These are phyloP conservation scores for Linnaemya vulpina DNA, from an alignment of 2,888 invertebrate genomes.

Conservation along the genomic window DNA sequence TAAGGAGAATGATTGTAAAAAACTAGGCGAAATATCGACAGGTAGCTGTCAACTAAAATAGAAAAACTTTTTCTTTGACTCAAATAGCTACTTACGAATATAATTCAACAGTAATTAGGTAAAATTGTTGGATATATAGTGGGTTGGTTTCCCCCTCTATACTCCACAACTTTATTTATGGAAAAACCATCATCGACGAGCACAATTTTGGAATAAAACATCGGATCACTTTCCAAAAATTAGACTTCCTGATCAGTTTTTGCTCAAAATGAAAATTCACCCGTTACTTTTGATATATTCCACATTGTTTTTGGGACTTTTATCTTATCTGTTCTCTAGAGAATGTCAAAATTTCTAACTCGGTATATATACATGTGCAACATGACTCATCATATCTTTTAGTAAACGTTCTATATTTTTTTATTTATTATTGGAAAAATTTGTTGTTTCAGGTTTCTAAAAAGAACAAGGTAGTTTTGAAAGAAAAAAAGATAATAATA, in stretches of 20 bases:
- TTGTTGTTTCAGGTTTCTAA: conserved; percentile 31
- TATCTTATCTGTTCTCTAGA: neutral
- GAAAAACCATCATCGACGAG: too few relatives aligned
- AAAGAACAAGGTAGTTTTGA: conserved; percentile 44
- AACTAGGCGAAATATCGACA: neutral
- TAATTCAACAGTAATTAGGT: too few relatives aligned
- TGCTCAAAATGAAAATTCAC: too few relatives aligned
- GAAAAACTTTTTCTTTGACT: too few relatives aligned
- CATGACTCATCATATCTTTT: conserved; percentile 57
- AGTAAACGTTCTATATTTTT: conserved; percentile 62
- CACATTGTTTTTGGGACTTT: conserved; percentile 8
- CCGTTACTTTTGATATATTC: neutral
- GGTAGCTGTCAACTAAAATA: too few relatives aligned
- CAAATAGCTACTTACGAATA: too few relatives aligned
- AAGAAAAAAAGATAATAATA: conserved; percentile 12
- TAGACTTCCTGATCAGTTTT: too few relatives aligned
- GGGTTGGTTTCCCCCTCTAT: too few relatives aligned
- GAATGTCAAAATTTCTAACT: conserved; percentile 19
- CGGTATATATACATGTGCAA: neutral
- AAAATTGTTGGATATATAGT: too few relatives aligned
- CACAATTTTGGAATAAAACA: too few relatives aligned
- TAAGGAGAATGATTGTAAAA: neutral
- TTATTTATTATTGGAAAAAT: conserved; percentile 30
- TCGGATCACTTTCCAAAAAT: too few relatives aligned
- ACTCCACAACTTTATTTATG: too few relatives aligned